phyloP scores from a whole-genome alignment of 2,113 vertebrate species.

The Gasterosteus nipponicus region DNA sequence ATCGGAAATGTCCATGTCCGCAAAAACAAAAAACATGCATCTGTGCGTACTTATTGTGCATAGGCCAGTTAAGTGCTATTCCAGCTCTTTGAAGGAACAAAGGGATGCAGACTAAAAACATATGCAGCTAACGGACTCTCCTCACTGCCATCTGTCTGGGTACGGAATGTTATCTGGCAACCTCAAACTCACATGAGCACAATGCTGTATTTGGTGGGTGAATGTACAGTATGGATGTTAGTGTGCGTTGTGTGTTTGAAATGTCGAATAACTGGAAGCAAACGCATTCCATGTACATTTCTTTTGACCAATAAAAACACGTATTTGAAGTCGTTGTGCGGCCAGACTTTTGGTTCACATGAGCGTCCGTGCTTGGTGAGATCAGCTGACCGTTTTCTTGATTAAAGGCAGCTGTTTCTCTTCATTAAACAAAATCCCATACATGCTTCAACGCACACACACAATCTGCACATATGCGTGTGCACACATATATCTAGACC shows the following conservation, averaged over 20 bases:
- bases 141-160: constrained; percentile 48
- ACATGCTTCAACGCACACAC: neutral
- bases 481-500: no score
- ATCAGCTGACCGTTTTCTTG: constrained; percentile 53
- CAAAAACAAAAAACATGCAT: neutral
- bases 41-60: neutral
- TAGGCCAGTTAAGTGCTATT: constrained; percentile 20
- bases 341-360: neutral
- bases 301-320: neutral
- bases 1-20: no score
- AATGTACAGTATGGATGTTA: neutral
- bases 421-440: constrained; percentile 54
- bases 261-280: neutral
- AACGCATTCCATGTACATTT: neutral
- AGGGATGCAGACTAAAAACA: constrained; percentile 37
- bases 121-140: constrained; percentile 45
- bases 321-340: neutral
- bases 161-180: constrained; percentile 34
- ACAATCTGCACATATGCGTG: neutral
- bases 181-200: neutral
- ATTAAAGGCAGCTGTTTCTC: constrained; percentile 72
- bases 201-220: neutral
- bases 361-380: constrained; percentile 17
- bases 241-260: neutral
- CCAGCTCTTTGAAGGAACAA: constrained; percentile 41